These are phyloP conservation scores for Aporophyla lueneburgensis DNA, from an alignment of 2,888 invertebrate genomes.

Conservation along the genomic window DNA sequence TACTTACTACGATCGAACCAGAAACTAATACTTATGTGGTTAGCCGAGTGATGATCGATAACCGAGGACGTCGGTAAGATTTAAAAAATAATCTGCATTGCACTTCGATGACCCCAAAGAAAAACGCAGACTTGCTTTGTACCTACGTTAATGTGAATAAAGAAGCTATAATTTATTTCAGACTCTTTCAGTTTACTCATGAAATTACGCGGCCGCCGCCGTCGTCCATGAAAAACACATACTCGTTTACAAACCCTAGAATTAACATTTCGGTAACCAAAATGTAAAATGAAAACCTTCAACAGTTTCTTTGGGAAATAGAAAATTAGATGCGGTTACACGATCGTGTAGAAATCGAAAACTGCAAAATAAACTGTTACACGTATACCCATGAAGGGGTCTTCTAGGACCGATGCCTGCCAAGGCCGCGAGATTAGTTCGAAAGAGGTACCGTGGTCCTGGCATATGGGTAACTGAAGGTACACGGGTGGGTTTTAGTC, in stretches of 20 bases:
- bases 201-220: no score
- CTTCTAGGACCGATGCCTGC: no score
- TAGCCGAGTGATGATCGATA: neutral
- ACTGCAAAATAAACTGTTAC: slow-evolving; percentile 6
- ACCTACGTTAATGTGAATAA: neutral
- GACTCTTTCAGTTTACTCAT: neutral
- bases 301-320: neutral
- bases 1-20: neutral
- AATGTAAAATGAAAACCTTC: neutral
- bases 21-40: neutral
- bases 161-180: neutral
- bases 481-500: no score
- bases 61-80: neutral
- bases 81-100: neutral
- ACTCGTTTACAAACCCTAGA: neutral
- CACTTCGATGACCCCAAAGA: neutral
- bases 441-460: no score
- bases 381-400: no score
- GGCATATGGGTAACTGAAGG: no score
- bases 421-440: no score
- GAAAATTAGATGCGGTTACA: neutral
- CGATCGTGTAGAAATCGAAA: slow-evolving; percentile 10
- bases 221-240: no score
- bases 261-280: neutral
- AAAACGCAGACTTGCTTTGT: neutral